These are phyloP conservation scores for Copsychus sechellarum DNA, from an alignment of 2,113 vertebrate genomes.

Conservation along the genomic window DNA sequence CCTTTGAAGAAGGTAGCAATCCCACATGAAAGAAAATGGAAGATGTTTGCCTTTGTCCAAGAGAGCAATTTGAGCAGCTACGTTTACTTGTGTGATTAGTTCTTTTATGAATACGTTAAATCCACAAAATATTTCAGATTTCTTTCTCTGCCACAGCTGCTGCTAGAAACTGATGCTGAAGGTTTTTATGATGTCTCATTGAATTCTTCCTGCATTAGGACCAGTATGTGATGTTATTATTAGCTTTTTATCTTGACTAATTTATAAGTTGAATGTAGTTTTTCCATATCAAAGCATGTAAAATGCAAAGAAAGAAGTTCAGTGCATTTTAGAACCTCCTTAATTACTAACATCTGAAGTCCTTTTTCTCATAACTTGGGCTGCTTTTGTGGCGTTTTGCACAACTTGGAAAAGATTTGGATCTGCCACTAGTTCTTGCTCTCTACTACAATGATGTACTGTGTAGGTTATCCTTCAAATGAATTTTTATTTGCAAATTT, in stretches of 20 bases:
- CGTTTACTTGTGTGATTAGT: background rate
- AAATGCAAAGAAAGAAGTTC: background rate
- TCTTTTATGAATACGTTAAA: background rate
- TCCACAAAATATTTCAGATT: background rate
- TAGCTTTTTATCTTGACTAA: slow-evolving; percentile 32
- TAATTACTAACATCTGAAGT: slow-evolving; percentile 22
- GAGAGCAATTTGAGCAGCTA: slow-evolving; percentile 5
- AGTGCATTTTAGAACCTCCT: background rate
- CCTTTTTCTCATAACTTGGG: background rate
- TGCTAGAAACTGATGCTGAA: background rate
- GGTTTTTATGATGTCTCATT: background rate
- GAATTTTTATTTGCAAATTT: background rate
- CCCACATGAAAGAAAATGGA: slow-evolving; percentile 66
- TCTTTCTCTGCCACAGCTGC: background rate
- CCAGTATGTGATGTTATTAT: background rate
- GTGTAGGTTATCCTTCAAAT: background rate
- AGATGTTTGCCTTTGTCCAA: slow-evolving; percentile 56
- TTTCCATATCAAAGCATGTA: slow-evolving; percentile 14
- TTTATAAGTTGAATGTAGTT: background rate
- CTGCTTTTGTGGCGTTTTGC: slow-evolving; percentile 20
- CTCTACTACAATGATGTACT: background rate
- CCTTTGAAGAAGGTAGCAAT: slow-evolving; percentile 61
- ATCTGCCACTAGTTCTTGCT: background rate
- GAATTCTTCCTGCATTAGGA: background rate
- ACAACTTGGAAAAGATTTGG: background rate